Conservation (phyloP, 2,888 invertebrate species). For the Noctuana brunneofusca region DNA sequence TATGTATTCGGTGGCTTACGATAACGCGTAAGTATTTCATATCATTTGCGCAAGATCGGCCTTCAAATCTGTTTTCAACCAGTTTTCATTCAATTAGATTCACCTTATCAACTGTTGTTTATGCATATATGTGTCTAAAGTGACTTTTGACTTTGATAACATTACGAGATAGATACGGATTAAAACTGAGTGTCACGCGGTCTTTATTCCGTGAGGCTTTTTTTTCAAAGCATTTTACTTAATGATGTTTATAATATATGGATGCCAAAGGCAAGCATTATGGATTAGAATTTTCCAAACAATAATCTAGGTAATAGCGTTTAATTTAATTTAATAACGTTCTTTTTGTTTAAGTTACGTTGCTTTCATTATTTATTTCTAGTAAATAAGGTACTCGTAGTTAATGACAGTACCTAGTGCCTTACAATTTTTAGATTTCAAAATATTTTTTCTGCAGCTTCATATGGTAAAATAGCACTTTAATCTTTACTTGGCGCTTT, state of each 20-base stretch:
- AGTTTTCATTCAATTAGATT: conserved; percentile 48
- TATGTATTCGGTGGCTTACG: neutral
- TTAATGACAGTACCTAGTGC: too few relatives aligned
- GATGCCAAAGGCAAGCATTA: too few relatives aligned
- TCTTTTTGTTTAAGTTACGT: too few relatives aligned
- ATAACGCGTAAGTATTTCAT: neutral
- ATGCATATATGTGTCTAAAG: conserved; percentile 36
- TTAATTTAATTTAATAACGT: too few relatives aligned
- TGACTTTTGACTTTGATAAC: conserved; percentile 40
- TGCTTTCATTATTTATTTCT: too few relatives aligned
- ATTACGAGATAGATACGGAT: conserved; percentile 24
- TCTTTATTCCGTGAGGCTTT: neutral
- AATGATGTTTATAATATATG: neutral
- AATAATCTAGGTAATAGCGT: too few relatives aligned
- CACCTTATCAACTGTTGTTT: conserved; percentile 42
- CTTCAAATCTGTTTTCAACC: conserved; percentile 43
- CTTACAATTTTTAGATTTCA: too few relatives aligned
- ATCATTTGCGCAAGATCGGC: conserved; percentile 36
- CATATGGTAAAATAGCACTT: too few relatives aligned
- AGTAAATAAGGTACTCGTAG: too few relatives aligned
- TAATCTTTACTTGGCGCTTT: too few relatives aligned
- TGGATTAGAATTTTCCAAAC: too few relatives aligned
- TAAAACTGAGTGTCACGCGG: conserved; percentile 1
- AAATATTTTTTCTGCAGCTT: too few relatives aligned
- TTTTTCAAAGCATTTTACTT: neutral